Percentiles rank a stretch among this genome's conserved stretches.
These are phyloP conservation scores for Oreochromis spilurus DNA, from an alignment of 2,113 vertebrate genomes.

Conservation along the genomic window DNA sequence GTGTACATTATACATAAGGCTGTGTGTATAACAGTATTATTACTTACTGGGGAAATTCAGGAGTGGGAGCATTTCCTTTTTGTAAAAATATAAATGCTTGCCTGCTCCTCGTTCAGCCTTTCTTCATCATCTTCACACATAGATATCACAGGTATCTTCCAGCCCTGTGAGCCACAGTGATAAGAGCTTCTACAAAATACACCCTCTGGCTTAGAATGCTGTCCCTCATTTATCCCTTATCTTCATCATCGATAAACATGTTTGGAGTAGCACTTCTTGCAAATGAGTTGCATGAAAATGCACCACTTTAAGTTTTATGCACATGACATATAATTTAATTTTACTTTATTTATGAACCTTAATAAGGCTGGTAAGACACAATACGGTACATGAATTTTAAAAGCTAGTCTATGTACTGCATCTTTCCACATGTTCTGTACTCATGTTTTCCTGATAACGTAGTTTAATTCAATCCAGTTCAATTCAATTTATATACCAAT, in stretches of 20 bases:
- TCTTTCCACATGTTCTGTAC: neutral
- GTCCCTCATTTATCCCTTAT: neutral
- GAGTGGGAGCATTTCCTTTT: neutral
- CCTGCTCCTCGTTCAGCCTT: neutral
- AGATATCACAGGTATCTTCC: neutral
- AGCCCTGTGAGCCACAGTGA: neutral
- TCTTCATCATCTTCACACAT: neutral
- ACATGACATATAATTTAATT: neutral
- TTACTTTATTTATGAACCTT: neutral
- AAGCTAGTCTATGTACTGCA: neutral
- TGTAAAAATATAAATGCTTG: neutral
- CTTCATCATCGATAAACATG: neutral
- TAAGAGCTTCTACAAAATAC: neutral
- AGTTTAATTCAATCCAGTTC: neutral
- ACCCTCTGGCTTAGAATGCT: neutral
- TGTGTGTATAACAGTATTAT: neutral
- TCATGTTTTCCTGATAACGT: neutral
- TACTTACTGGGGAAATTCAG: neutral
- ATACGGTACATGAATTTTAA: neutral
- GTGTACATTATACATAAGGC: neutral
- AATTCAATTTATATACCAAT: neutral
- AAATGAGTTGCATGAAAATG: neutral
- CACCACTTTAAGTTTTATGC: neutral
- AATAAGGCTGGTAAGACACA: neutral
- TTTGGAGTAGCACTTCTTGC: neutral